Conservation (phyloP, 2,113 vertebrate species). For the Oriolus oriolus region DNA sequence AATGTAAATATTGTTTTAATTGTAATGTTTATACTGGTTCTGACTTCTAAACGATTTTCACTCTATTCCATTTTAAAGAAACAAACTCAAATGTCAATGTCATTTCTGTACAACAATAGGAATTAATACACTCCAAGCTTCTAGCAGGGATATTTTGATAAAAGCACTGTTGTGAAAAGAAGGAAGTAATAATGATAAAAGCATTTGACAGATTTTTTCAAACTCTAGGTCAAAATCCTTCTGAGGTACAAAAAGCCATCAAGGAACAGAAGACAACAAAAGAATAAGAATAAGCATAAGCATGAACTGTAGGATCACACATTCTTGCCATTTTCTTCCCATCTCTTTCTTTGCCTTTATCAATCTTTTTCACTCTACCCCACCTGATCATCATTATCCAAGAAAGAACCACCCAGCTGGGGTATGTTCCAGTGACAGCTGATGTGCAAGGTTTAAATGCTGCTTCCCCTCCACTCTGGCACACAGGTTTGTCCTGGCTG, state of each 20-base stretch:
- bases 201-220: not conserved
- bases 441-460: not conserved
- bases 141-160: not conserved
- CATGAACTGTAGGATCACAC: not conserved
- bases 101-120: not conserved
- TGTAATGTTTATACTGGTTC: not conserved
- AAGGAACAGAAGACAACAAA: not conserved
- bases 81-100: not conserved
- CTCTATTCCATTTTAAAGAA: not conserved
- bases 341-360: not conserved
- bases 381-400: not conserved
- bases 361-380: not conserved
- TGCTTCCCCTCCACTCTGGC: not conserved
- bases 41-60: not conserved
- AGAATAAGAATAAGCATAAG: not conserved
- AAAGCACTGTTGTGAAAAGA: not conserved
- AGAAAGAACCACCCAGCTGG: not conserved
- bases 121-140: not conserved
- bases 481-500: not conserved
- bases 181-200: not conserved
- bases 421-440: not conserved
- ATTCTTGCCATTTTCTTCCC: not conserved
- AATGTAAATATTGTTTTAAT: slow-evolving; percentile 8
- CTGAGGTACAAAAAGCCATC: not conserved
- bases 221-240: not conserved